Conservation (phyloP, 2,113 vertebrate species). For the Micromys minutus region DNA sequence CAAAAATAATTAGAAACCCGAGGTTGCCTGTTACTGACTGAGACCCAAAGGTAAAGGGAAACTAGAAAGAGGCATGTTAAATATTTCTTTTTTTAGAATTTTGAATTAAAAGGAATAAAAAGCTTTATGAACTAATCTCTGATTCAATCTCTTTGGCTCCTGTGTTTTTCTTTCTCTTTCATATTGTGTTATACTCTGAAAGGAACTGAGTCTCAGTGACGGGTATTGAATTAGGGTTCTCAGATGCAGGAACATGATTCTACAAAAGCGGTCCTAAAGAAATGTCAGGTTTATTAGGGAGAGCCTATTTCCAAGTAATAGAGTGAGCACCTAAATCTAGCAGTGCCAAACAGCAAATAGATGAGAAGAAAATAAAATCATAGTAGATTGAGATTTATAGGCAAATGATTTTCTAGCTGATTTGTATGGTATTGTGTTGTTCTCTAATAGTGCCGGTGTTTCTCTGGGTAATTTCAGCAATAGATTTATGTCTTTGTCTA, state of each 20-base stretch:
- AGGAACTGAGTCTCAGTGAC: conserved; percentile 45
- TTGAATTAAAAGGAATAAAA: conserved; percentile 65
- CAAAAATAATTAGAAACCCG: conserved; percentile 17
- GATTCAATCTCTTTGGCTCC: background rate
- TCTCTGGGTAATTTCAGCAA: conserved; percentile 59
- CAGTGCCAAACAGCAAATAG: conserved; percentile 60
- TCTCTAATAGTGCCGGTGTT: conserved; percentile 31
- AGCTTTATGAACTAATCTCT: conserved; percentile 49
- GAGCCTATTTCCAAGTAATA: conserved; percentile 77
- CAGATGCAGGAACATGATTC: conserved; percentile 58
- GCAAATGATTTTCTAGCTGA: conserved; percentile 68
- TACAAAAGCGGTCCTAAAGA: conserved; percentile 63
- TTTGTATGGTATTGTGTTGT: conserved; percentile 70
- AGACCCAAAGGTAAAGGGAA: background rate
- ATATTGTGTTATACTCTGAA: conserved; percentile 5
- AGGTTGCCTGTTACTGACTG: background rate
- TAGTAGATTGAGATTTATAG: conserved; percentile 77
- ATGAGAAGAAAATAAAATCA: conserved; percentile 73
- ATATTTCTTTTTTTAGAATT: conserved; percentile 50
- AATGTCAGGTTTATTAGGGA: conserved; percentile 76
- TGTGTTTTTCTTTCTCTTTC: conserved; percentile 63
- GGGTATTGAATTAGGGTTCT: conserved; percentile 68
- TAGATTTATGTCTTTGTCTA: conserved; percentile 73
- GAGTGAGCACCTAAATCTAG: conserved; percentile 69
- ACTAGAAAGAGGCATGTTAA: conserved; percentile 7